Evolutionary conservation across 2,888 invertebrate species (phyloP).

Genomic region (Drosophila atripex): DNA sequence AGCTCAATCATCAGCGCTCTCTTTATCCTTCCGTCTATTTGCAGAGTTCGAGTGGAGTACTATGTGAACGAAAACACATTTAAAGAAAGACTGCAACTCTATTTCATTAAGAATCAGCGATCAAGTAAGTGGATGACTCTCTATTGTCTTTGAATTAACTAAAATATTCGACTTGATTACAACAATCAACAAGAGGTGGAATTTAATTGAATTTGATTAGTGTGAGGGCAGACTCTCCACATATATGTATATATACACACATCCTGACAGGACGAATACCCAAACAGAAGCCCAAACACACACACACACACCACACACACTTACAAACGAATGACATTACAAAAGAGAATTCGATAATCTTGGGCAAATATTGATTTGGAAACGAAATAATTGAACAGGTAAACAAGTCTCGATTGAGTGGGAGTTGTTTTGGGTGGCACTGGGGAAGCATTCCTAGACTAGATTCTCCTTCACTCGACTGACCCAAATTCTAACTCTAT

Average conservation of each 20-base stretch:
- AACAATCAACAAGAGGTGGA: conserved; percentile 37
- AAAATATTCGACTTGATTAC: conserved; percentile 23
- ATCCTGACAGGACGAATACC: background rate
- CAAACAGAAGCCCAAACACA: conserved; percentile 9
- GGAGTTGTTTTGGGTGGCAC: background rate
- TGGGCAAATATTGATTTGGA: conserved; percentile 70
- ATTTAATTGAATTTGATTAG: conserved; percentile 52
- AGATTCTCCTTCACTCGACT: conserved; percentile 39
- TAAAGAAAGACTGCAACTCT: conserved; percentile 98
- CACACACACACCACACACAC: conserved; percentile 15
- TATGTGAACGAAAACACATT: conserved; percentile 99
- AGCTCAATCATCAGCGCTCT: conserved; percentile 8
- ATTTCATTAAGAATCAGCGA: conserved; percentile 99
- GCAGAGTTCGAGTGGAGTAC: conserved; percentile 99
- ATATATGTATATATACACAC: conserved; percentile 7
- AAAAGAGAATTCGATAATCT: conserved; percentile 60
- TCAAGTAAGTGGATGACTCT: conserved; percentile 92
- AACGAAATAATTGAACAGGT: conserved; percentile 65
- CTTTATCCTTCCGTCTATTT: conserved; percentile 46
- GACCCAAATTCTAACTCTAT: conserved; percentile 59
- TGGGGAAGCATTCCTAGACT: conserved; percentile 24
- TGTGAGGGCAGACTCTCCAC: conserved; percentile 16
- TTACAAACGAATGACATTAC: conserved; percentile 42
- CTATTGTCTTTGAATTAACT: conserved; percentile 21
- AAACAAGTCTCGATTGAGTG: conserved; percentile 24